Conservation (phyloP, 2,113 vertebrate species). For the Osmerus eperlanus region DNA sequence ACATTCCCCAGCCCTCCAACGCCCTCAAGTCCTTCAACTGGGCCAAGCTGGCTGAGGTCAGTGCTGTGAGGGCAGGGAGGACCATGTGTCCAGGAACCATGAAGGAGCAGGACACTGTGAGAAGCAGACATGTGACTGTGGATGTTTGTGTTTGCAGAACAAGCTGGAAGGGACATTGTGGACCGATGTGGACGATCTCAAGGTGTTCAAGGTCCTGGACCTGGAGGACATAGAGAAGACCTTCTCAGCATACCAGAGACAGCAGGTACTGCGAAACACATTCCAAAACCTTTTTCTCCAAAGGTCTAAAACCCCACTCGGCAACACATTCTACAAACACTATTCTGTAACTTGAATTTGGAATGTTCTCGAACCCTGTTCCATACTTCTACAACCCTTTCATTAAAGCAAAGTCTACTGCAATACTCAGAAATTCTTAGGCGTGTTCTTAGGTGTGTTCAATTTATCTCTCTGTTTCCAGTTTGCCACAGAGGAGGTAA, state of each 20-base stretch:
- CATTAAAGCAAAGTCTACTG: too few species aligned
- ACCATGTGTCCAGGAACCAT: neutral
- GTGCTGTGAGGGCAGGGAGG: conserved; percentile 9
- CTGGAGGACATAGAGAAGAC: conserved; percentile 94
- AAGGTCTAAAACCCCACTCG: too few species aligned
- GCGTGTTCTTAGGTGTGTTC: too few species aligned
- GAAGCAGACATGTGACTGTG: neutral
- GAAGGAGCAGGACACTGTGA: too few species aligned
- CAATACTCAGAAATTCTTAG: too few species aligned
- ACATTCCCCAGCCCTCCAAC: conserved; percentile 88
- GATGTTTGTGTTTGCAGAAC: conserved; percentile 71
- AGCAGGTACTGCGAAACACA: conserved; percentile 71
- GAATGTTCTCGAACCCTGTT: too few species aligned
- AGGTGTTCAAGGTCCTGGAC: conserved; percentile 92
- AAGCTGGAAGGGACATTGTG: conserved; percentile 93
- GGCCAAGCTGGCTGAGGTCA: conserved; percentile 93
- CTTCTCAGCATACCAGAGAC: conserved; percentile 97
- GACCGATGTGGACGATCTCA: conserved; percentile 87
- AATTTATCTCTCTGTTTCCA: too few species aligned
- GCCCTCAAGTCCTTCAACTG: conserved; percentile 99
- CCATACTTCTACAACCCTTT: too few species aligned
- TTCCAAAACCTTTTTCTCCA: too few species aligned
- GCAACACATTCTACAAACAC: too few species aligned
- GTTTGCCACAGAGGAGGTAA: too few species aligned
- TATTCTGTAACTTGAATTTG: too few species aligned